phyloP scores from a whole-genome alignment of 2,113 vertebrate species.

The Tonatia bakeri region DNA sequence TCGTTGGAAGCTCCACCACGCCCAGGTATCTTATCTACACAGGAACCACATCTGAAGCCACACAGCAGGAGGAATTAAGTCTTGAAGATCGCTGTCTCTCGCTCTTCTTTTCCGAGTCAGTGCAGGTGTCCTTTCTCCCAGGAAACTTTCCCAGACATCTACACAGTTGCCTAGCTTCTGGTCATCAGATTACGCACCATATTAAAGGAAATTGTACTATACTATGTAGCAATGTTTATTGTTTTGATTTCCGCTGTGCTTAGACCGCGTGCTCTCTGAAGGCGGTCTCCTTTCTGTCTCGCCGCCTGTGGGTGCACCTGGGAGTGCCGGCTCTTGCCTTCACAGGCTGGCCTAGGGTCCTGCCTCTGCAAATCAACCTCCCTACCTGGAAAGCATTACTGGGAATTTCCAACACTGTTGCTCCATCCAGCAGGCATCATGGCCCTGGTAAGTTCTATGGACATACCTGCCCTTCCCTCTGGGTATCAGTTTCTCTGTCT shows the following conservation, averaged over 20 bases:
- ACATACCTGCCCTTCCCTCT: background rate
- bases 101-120: background rate
- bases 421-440: background rate
- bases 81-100: background rate
- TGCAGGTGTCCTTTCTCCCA: background rate
- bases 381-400: background rate
- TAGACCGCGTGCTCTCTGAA: background rate
- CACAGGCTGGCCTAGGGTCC: too few relatives aligned
- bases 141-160: background rate
- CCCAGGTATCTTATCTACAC: background rate
- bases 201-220: background rate
- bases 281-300: background rate
- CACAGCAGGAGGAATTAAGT: background rate
- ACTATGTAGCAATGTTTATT: background rate
- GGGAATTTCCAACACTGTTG: background rate
- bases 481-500: background rate
- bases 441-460: background rate
- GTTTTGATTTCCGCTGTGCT: background rate
- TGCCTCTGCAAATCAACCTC: background rate
- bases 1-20: accelerated
- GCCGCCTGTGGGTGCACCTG: background rate
- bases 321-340: background rate
- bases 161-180: background rate
- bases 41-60: background rate
- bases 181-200: background rate